Base-by-base conservation (phyloP, 2,888 invertebrate genomes). In the Synanthedon myopaeformis region DNA sequence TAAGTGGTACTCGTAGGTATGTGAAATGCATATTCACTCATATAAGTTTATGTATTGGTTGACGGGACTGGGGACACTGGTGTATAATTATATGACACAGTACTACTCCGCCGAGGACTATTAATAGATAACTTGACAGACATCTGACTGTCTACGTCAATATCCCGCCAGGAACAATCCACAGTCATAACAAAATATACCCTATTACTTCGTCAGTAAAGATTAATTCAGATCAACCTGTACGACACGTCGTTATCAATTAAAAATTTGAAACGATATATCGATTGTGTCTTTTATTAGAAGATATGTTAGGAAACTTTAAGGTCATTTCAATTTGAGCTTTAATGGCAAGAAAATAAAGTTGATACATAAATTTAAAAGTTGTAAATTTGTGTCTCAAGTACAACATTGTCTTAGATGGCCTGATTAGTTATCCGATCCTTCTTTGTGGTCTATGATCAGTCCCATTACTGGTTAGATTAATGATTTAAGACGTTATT, bases 401-500 rank as follows among this genome's bases (percentile, higher is more conserved):
- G 14, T 45, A 4, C 10, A 10, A 41, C 28, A 23, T 42, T 45
- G 51, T 45, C 50, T 19, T 49, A n/a, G 48, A 45, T 45, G 13
- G 45, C 45, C 45, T 17, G 49, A 12, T 12, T 14, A 19, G 49
- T 49, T 49, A 19, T 49, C 49, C 12, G 23, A 49, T 17, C 13
- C 17, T 59, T 62, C 59, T 69, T 61, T 66, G 63, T 69, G 62
- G 65, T 63, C 60, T 65, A 63, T 63, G 70, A 67, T 71, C 61
- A 61, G 59, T 57, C 68, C 71, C 69, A 74, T 74, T 79, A 75
- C 64, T 70, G 71, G 74, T 73, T 67, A 74, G 76, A 80, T 82
- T 79, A 75, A 82, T 80, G 76, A 78, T 75, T 72, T 71, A 61
- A 70, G 23, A 23, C 23, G 12, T 49, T 49, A 45, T 13, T 14